Conservation (phyloP, 2,888 invertebrate genomes). For the Morinoia aosen region DNA sequence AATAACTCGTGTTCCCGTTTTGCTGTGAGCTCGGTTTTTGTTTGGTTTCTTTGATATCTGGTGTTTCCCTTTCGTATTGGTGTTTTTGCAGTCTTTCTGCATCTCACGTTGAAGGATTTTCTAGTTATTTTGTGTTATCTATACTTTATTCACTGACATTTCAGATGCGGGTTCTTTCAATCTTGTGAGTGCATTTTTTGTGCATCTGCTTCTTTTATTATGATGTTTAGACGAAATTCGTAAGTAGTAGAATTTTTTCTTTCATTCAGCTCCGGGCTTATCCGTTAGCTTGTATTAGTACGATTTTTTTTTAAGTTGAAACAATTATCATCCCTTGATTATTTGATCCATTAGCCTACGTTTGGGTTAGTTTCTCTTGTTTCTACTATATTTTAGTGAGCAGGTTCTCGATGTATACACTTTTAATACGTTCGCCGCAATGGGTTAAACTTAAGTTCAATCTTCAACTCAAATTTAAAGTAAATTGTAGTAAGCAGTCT, state of each 20-base stretch:
- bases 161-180: background rate
- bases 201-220: background rate
- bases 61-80: background rate
- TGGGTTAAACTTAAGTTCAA: too few relatives aligned
- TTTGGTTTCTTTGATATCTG: background rate
- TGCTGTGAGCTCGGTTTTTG: background rate
- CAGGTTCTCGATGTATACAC: background rate
- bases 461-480: too few relatives aligned
- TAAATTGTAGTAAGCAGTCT: too few relatives aligned
- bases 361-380: background rate
- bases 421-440: background rate
- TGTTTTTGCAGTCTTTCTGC: background rate
- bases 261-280: background rate
- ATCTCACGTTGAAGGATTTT: too few relatives aligned
- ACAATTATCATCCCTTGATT: background rate
- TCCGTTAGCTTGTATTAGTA: too few relatives aligned
- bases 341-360: background rate
- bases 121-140: too few relatives aligned
- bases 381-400: background rate
- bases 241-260: background rate
- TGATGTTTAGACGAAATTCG: background rate
- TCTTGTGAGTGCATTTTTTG: background rate
- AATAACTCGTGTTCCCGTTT: background rate
- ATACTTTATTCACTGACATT: background rate
- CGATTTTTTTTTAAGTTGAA: too few relatives aligned